Conservation (phyloP, 2,797 vertebrate genomes). For the Galagoides demidoff region DNA sequence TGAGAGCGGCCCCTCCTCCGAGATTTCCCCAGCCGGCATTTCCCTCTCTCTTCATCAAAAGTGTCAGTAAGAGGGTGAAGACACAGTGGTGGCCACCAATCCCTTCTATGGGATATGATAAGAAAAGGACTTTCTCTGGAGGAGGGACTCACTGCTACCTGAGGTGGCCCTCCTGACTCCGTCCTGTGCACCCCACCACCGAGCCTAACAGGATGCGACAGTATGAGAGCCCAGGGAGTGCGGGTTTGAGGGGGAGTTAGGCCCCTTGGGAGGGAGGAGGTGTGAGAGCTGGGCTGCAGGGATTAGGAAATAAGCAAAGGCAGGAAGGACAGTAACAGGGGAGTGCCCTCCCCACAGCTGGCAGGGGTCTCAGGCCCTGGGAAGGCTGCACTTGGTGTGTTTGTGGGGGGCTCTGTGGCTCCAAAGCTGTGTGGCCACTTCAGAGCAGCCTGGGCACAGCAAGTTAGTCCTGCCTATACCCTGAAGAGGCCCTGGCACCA, state of each 20-base stretch:
- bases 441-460: not conserved
- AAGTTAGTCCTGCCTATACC: too few species aligned
- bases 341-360: fast-evolving
- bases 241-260: fast-evolving
- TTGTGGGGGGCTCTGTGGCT: not conserved
- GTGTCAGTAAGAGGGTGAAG: not conserved
- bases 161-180: not conserved
- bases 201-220: not conserved
- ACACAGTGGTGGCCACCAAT: not conserved
- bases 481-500: not conserved
- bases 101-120: not conserved
- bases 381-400: not conserved
- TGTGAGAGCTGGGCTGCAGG: not conserved
- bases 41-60: not conserved
- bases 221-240: not conserved
- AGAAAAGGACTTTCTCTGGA: not conserved
- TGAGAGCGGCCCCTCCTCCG: not conserved
- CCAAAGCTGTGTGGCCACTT: too few species aligned
- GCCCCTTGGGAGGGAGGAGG: not conserved
- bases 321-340: too few species aligned
- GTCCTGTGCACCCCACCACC: not conserved
- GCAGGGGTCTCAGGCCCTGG: fast-evolving
- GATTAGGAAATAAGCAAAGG: too few species aligned
- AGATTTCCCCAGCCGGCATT: not conserved
- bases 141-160: not conserved